A percentile compares a stretch with the other conserved stretches of the same genome.
Evolutionary conservation across 2,888 invertebrate genomes (phyloP).

Genomic region (Operophtera brumata): DNA sequence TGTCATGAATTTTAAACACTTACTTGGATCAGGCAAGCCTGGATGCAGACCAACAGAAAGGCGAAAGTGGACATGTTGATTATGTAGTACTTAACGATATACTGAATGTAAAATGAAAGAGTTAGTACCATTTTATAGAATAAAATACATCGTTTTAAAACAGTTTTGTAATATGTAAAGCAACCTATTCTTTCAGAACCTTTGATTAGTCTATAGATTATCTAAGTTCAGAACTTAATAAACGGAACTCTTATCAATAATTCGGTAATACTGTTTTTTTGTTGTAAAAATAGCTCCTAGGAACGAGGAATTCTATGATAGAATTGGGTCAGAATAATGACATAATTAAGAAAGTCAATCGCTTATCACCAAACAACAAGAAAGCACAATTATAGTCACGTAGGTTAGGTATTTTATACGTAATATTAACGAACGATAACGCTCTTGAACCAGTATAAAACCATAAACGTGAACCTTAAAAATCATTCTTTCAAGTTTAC

Average conservation of each 20-base stretch:
- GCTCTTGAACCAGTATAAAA: slow-evolving; percentile 7
- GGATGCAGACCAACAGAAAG: slow-evolving; percentile 39
- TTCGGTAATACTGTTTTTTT: too few species aligned
- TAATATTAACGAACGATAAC: slow-evolving; percentile 1
- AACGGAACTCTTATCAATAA: too few species aligned
- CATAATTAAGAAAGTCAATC: background rate
- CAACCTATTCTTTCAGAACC: background rate
- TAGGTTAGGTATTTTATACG: slow-evolving; percentile 7
- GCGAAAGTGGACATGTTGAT: slow-evolving; percentile 42
- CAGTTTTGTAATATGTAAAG: background rate
- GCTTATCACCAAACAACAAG: background rate
- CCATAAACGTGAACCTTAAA: background rate
- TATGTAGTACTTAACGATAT: slow-evolving; percentile 5
- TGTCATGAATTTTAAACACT: slow-evolving; percentile 1
- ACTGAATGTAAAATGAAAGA: slow-evolving; percentile 12
- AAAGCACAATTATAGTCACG: slow-evolving; percentile 3
- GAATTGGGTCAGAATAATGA: slow-evolving; percentile 1
- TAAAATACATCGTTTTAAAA: slow-evolving; percentile 5
- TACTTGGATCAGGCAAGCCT: slow-evolving; percentile 45
- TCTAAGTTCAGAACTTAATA: too few species aligned
- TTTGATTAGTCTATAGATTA: too few species aligned
- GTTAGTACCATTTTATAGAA: slow-evolving; percentile 10
- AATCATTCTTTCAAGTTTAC: slow-evolving; percentile 15
- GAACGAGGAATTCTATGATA: background rate
- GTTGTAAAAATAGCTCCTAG: too few species aligned